Conservation (phyloP, 92 coral and sea anemone genomes). For the Bergia puertoricense region DNA sequence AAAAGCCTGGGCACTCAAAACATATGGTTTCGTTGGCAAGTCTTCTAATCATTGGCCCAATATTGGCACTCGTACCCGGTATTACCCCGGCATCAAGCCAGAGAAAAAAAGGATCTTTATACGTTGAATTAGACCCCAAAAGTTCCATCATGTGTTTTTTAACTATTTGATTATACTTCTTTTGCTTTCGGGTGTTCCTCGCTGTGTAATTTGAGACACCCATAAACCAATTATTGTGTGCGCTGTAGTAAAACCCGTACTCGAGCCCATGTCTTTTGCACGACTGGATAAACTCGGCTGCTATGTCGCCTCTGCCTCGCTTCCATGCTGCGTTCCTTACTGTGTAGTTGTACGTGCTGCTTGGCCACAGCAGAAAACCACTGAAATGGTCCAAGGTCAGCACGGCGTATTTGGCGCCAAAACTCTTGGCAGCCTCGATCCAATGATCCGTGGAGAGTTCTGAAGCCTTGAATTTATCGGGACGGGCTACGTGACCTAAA, state of each 20-base stretch:
- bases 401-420: slow-evolving; percentile 81
- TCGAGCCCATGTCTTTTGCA: slow-evolving; percentile 60
- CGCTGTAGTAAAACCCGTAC: slow-evolving; percentile 72
- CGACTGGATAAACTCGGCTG: slow-evolving; percentile 66
- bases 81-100: slow-evolving; percentile 77
- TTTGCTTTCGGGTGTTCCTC: slow-evolving; percentile 32
- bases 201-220: slow-evolving; percentile 60
- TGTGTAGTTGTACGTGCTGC: slow-evolving; percentile 70
- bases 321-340: slow-evolving; percentile 75
- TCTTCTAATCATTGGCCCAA: slow-evolving; percentile 60
- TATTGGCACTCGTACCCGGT: slow-evolving; percentile 56
- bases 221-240: slow-evolving; percentile 76
- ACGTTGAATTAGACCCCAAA: slow-evolving; percentile 50
- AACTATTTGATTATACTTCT: slow-evolving; percentile 40
- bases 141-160: slow-evolving; percentile 67
- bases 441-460: slow-evolving; percentile 84
- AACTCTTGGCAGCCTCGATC: slow-evolving; percentile 76
- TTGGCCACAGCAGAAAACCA: slow-evolving; percentile 88
- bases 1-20: slow-evolving; percentile 63
- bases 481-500: slow-evolving; percentile 61
- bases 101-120: slow-evolving; percentile 67
- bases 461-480: slow-evolving; percentile 67
- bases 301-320: slow-evolving; percentile 67
- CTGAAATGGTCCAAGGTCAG: slow-evolving; percentile 73
- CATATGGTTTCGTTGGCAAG: slow-evolving; percentile 57